These are phyloP conservation scores for silkworm (Bombyx mori) DNA, from an alignment of 1,140 invertebrate genomes.

Conservation along the genomic window ASM3026992v2 NC_085110.1:10240501-10241000, in stretches of 20 bases:
- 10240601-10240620: constrained; percentile 53
- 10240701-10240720: constrained; percentile 7
- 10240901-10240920: constrained; percentile 28
- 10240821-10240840: constrained; percentile 46
- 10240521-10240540: constrained; percentile 48
- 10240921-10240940: constrained; percentile 42
- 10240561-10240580: constrained; percentile 40
- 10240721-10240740: constrained; percentile 3
- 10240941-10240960: constrained; percentile 21
- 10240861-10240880: constrained; percentile 34
- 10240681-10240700: constrained; percentile 21
- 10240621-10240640: constrained; percentile 27
- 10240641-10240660: constrained; percentile 25
- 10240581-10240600: constrained; percentile 50
- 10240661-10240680: constrained; percentile 11
- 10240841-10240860: constrained; percentile 45
- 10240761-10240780: constrained; percentile 12
- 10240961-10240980: background rate
- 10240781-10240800: constrained; percentile 43
- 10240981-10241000: no score
- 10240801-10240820: constrained; percentile 40
- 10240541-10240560: constrained; percentile 39
- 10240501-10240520: constrained; percentile 63
- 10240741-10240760: constrained; percentile 6
- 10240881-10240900: constrained; percentile 35